Conservation (phyloP, 2,113 vertebrate species). For the Prietella phreatophila region DNA sequence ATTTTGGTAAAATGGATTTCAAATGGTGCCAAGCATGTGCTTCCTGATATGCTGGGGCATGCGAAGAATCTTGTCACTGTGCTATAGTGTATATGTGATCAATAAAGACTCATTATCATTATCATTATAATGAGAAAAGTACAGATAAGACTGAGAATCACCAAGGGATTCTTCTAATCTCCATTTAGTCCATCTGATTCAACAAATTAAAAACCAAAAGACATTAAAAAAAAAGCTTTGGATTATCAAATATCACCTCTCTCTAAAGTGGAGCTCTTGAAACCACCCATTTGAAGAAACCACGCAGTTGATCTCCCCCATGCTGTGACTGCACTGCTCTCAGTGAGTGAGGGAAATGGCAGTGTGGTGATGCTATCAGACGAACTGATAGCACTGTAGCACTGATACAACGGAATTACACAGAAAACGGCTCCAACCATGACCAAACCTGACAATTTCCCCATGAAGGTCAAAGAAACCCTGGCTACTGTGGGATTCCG, state of each 20-base stretch:
- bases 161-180: neutral
- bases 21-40: neutral
- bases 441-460: constrained; percentile 25
- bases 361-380: constrained; percentile 49
- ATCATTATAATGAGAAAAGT: neutral
- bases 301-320: constrained; percentile 39
- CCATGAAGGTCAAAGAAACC: constrained; percentile 50
- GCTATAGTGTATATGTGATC: too few species aligned
- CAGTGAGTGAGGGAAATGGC: constrained; percentile 28
- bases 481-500: neutral
- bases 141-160: neutral
- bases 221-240: neutral
- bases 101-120: too few species aligned
- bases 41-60: too few species aligned
- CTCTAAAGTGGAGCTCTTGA: constrained; percentile 17
- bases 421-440: constrained; percentile 39
- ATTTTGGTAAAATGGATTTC: neutral
- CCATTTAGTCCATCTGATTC: neutral
- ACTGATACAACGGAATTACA: constrained; percentile 39
- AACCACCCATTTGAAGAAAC: constrained; percentile 15
- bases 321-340: constrained; percentile 38
- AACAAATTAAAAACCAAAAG: neutral
- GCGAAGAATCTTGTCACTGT: too few species aligned
- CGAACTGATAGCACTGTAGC: constrained; percentile 37
- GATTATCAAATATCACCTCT: constrained; percentile 18